Evolutionary conservation across 2,113 vertebrate species (phyloP).

Genomic region (Alethe castanea): DNA sequence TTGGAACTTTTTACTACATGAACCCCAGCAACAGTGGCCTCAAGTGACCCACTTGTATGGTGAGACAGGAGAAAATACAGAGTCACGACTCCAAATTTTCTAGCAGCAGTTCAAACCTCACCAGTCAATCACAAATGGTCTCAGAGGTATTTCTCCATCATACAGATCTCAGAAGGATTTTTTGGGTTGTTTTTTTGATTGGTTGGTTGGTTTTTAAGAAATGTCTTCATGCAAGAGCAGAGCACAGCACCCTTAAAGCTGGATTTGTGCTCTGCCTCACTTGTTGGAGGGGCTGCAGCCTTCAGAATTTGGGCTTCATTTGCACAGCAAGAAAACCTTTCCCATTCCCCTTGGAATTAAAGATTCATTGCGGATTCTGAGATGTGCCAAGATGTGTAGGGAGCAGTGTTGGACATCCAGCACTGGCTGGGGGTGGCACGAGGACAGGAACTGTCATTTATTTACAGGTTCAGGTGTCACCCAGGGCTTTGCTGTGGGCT

Average conservation of each 20-base stretch:
- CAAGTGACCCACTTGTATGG: neutral
- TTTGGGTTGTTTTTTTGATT: neutral
- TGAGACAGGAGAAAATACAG: neutral
- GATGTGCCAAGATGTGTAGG: neutral
- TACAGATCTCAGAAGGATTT: neutral
- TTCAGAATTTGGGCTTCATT: neutral
- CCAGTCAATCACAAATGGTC: neutral
- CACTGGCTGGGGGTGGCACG: neutral
- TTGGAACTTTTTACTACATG: neutral
- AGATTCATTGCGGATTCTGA: neutral
- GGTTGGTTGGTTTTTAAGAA: neutral
- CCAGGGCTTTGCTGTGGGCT: neutral
- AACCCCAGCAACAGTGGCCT: neutral
- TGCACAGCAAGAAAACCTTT: neutral
- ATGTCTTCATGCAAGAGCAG: neutral
- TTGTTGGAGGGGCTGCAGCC: neutral
- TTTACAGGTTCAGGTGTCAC: neutral
- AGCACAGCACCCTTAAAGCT: neutral
- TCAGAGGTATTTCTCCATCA: neutral
- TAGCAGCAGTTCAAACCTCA: neutral
- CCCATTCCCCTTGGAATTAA: neutral
- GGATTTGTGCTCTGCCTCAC: neutral
- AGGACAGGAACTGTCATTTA: rapidly evolving
- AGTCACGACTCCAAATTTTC: neutral
- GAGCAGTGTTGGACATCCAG: rapidly evolving